Base-by-base conservation (phyloP, 2,113 vertebrate genomes). In the Actenoides lindsayi region DNA sequence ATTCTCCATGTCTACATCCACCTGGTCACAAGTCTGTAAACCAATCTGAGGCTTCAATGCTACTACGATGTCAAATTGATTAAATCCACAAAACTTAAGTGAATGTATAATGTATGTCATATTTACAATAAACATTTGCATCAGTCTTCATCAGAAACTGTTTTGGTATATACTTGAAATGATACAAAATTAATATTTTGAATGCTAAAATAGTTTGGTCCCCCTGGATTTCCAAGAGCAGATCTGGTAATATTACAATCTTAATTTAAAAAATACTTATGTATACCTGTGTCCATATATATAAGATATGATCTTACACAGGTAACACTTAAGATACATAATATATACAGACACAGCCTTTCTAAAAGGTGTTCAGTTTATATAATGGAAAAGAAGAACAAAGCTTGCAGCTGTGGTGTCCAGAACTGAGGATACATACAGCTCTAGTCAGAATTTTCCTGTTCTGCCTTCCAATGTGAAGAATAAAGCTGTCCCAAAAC, bases 121-220 rank as follows among this genome's bases (percentile, higher is more conserved):
- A 95, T 96, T 94, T 96, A 96, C 94, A 95, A 96, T 83, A 95
- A 91, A 95, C 90, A 94, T 89, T 95, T 95, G 94, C 95, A 97
- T 96, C 91, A 96, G 86, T 93, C 96, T 90, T 94, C 57, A 96
- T 94, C 82, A 94, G 89, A 95, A 97, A 97, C 76, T 73, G 88
- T 96, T 98, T 98, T 97, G 96, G 98, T 96, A 97, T 96, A 94
- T 93, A 97, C 92, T 98, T 96, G 96, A 98, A 98, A 98, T 97
- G 88, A 98, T 97, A 98, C 82, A 97, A 98, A 98, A 98, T 97
- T 96, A 96, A 87, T 96, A 97, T 96, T 97, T 96, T 96, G 91
- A 98, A 95, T 97, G 96, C 95, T 97, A 97, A 98, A 97, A 97
- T 97, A 96, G 93, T 97, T 98, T 98, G 98, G 98, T 98, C 98